These are phyloP conservation scores for Arctocebus calabarensis DNA, from an alignment of 2,797 vertebrate species.

Conservation along the genomic window DNA sequence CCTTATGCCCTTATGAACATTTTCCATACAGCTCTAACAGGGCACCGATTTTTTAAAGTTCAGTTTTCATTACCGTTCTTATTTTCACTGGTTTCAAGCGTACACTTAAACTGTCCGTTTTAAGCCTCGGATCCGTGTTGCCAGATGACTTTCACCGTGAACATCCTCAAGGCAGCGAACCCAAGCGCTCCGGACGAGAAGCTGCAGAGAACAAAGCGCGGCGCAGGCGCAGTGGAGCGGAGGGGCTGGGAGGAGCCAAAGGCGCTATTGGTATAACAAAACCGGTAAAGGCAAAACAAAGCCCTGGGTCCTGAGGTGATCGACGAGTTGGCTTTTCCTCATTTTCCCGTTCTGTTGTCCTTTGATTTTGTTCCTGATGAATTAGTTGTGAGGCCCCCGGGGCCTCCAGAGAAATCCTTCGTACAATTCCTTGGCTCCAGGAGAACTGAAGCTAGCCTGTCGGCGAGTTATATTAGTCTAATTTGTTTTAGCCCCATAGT, in stretches of 20 bases:
- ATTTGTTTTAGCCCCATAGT: not conserved
- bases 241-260: not conserved
- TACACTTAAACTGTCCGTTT: not conserved
- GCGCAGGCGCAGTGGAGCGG: slow-evolving; percentile 43
- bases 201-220: not conserved
- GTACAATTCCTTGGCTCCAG: not conserved
- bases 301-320: not conserved
- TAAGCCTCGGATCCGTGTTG: not conserved
- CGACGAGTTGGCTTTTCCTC: not conserved
- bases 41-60: not conserved
- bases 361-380: not conserved
- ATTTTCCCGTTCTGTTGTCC: not conserved
- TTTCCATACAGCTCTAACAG: no score
- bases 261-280: not conserved
- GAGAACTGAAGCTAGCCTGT: not conserved
- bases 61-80: not conserved
- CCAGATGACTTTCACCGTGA: fast-evolving
- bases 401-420: not conserved
- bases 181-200: fast-evolving
- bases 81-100: not conserved
- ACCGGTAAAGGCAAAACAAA: not conserved
- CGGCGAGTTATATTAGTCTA: not conserved
- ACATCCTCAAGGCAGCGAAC: fast-evolving
- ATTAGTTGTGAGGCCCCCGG: not conserved
- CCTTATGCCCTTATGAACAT: not conserved